phyloP scores from a whole-genome alignment of 2,797 vertebrate species.

The Pseudotriccus pelzelni region DNA sequence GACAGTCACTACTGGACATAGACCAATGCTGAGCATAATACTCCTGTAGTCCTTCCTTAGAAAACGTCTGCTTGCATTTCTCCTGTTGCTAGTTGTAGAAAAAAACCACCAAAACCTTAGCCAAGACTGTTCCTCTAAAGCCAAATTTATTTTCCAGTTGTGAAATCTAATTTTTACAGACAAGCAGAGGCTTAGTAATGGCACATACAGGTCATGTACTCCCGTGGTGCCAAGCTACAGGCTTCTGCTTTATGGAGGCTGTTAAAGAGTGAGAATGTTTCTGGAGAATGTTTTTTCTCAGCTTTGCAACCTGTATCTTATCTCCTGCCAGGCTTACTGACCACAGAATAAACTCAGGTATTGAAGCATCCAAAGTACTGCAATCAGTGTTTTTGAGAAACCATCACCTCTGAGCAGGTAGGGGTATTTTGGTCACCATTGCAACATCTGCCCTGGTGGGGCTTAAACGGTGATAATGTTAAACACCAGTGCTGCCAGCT shows the following conservation, averaged over 20 bases:
- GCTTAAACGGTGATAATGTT: neutral
- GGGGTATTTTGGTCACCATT: neutral
- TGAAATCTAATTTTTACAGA: neutral
- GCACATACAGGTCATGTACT: neutral
- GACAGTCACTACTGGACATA: neutral
- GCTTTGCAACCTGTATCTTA: neutral
- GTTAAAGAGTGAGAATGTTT: neutral
- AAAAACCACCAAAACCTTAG: neutral
- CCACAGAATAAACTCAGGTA: neutral
- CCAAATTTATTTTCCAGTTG: neutral
- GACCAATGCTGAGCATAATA: neutral
- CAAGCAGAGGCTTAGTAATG: neutral
- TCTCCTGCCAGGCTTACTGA: neutral
- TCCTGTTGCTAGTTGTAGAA: neutral
- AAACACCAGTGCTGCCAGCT: neutral
- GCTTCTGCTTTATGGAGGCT: neutral
- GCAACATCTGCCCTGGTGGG: accelerated
- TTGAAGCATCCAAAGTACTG: neutral
- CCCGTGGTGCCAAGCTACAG: neutral
- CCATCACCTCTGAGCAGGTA: neutral
- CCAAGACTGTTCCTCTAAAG: neutral
- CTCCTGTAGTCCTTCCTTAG: neutral
- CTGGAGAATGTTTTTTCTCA: neutral
- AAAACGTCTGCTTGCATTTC: neutral
- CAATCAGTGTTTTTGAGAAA: neutral